Base-by-base conservation (phyloP, 2,888 invertebrate genomes). In the Lasioglossum leucozonium region DNA sequence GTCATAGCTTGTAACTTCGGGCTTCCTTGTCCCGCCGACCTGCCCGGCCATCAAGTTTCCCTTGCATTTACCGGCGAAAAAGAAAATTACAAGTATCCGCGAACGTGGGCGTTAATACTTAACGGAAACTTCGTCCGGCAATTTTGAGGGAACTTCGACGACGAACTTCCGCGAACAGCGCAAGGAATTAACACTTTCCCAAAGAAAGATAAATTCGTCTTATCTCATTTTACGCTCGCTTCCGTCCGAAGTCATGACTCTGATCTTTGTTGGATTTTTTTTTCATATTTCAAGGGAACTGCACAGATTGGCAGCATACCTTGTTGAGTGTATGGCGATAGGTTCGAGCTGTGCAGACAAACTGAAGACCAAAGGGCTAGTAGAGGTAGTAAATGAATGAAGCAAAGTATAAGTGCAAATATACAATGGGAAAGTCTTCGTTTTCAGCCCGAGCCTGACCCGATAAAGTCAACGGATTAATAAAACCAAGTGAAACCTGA, bases 1-100 rank as follows among this genome's bases (percentile, higher is more conserved):
- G 51, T 73, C 37, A 51, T 51, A 13, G 51, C 51, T 55, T 51
- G 73, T 73, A 73, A 51, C 73, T 51, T 51, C 73, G 58, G 30
- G 16, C 58, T 62, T 62, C 58, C 16, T 62, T 62, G 58, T 62
- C 58, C 26, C 26, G 2, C 26, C 58, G 26, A 58, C 26, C 26
- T 58, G 13, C 58, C 26, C 55, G 55, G n/a, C 58, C 26, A 26
- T 13, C 26, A 26, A 58, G 58, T 58, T 58, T 13, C 16, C 58
- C 16, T 26, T 11, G 16, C 26, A 30, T 26, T 62, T 16, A 11
- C 26, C 62, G 62, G 51, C 51, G 22, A 51, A 62, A 62, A 62
- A 62, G 62, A 62, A 58, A 62, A 62, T 62, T 30, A 62, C 62
- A 62, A 26, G 16, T 62, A 62, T 62, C 30, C 16, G 62, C 26